These are phyloP conservation scores for Meloidogyne chitwoodi DNA, from an alignment of 1,140 invertebrate species.

Conservation along the genomic window DNA sequence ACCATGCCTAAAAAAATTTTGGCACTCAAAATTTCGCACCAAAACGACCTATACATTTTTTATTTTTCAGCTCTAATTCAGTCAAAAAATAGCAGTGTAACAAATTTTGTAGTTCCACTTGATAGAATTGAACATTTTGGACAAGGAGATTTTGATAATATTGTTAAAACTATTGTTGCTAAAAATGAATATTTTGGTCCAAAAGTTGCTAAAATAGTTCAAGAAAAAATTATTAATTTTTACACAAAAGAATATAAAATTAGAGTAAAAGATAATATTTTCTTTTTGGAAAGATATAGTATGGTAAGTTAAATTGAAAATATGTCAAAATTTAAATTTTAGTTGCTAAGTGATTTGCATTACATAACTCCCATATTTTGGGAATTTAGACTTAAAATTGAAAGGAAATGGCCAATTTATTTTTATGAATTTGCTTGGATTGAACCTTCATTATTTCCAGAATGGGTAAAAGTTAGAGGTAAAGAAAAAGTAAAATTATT, in stretches of 20 bases:
- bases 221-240: conserved; percentile 32
- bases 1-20: no score
- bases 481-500: neutral
- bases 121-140: conserved; percentile 14
- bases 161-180: conserved; percentile 19
- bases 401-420: conserved; percentile 21
- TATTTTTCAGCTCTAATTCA: conserved; percentile 30
- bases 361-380: conserved; percentile 21
- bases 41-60: no score
- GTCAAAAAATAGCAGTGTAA: conserved; percentile 15
- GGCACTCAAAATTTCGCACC: no score
- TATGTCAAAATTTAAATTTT: neutral
- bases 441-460: conserved; percentile 12
- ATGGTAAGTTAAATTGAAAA: conserved; percentile 17
- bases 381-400: conserved; percentile 15
- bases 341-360: conserved; percentile 29
- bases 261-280: conserved; percentile 20
- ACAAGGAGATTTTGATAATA: conserved; percentile 2
- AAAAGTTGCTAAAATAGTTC: conserved; percentile 22
- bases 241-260: conserved; percentile 23
- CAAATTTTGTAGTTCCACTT: conserved; percentile 17
- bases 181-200: conserved; percentile 21
- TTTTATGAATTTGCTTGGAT: conserved; percentile 24
- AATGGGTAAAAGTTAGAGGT: neutral
- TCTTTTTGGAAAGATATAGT: conserved; percentile 33